Evolutionary conservation across 2,888 invertebrate genomes (phyloP), one percentile per base, ranked within the genome.

Genomic region (Bedellia somnulentella): DNA sequence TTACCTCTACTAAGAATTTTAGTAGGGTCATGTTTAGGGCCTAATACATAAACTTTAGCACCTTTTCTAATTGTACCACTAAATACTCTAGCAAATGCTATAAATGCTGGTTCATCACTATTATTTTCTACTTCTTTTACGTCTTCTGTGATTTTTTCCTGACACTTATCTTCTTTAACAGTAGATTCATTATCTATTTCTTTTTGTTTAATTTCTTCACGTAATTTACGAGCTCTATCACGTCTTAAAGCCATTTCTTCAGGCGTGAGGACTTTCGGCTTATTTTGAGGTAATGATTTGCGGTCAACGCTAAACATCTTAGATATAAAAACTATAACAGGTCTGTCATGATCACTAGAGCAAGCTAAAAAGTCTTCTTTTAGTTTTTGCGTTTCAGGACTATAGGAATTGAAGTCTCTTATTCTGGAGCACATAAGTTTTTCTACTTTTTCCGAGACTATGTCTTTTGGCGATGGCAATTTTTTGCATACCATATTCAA

Each of bases 41-140:
- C 86, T 14, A 97, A 63, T 11, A 93, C 88, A 61, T 83, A 95
- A 4, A 97, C 64, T 47, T 83, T 82, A 47, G 86, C 83, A 5
- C 93, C 93, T 43, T 77, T 79, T 40, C 58, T 82, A 18, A 97
- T 57, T 31, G 80, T 86, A 2, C 98, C 97, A 56, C 93, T 93
- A 57, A 92, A 97, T 18, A 98, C 81, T 48, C 97, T 81, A 11
- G 94, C 94, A 70, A 98, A 93, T 1, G 93, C 97, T 38, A 98
- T 79, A 51, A 96, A 89, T 24, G 82, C 82, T 36, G 84, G 82
- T 29, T 79, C 73, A 27, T 85, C 81, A 24, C 68, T 60, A 24
- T 57, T 54, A 14, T 49, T 40, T 24, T 68, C 55, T 37, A 56
- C 59, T 32, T 49, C 52, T 28, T 83, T 81, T 34, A 76, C 73